phyloP scores from a whole-genome alignment of 2,113 vertebrate genomes.

The Actenoides hombroni region DNA sequence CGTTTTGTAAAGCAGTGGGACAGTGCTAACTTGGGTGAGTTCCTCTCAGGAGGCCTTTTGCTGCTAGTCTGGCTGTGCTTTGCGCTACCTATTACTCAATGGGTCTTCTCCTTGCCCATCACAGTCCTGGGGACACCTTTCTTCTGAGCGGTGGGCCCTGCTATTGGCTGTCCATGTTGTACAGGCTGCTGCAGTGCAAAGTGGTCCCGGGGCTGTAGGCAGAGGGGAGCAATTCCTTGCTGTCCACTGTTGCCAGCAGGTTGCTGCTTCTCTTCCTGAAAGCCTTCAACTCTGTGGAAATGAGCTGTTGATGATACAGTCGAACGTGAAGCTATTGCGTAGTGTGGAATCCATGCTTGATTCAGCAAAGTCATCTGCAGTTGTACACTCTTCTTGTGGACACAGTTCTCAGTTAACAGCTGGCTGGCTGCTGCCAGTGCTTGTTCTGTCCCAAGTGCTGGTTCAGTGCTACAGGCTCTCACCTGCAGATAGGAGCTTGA shows the following conservation, averaged over 20 bases:
- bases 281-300: neutral
- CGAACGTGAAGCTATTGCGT: neutral
- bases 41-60: neutral
- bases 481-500: neutral
- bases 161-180: neutral
- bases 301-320: neutral
- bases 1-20: neutral
- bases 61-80: neutral
- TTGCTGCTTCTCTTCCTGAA: neutral
- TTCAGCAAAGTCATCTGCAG: neutral
- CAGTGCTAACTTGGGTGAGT: neutral
- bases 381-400: neutral
- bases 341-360: neutral
- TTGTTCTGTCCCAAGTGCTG: neutral
- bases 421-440: neutral
- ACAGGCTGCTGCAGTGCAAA: neutral
- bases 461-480: neutral
- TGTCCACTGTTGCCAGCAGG: neutral
- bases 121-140: neutral
- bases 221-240: neutral
- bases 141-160: neutral
- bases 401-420: neutral
- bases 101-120: neutral
- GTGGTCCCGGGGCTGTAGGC: neutral
- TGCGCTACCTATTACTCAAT: neutral